Evolutionary conservation across 2,113 vertebrate genomes (phyloP).

Genomic region (Epinephelus moara): DNA sequence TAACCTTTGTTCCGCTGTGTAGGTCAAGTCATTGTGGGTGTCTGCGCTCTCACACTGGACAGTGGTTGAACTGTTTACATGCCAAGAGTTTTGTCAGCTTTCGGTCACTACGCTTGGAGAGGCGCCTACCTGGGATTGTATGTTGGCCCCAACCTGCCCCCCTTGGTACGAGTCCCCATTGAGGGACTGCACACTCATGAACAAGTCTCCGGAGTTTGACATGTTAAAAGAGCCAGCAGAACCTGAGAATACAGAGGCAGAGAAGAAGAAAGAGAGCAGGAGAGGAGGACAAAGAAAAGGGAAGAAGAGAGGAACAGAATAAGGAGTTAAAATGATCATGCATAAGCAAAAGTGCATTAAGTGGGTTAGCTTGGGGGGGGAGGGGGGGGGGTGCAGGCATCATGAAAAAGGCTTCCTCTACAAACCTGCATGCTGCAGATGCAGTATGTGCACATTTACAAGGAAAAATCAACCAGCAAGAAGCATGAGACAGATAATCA

Average conservation of each 20-base stretch:
- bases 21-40: slow-evolving; percentile 62
- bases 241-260: slow-evolving; percentile 92
- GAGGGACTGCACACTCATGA: slow-evolving; percentile 99
- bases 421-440: slow-evolving; percentile 42
- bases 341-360: slow-evolving; percentile 76
- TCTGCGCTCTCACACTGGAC: slow-evolving; percentile 39
- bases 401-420: slow-evolving; percentile 30
- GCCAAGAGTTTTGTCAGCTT: slow-evolving; percentile 31
- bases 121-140: slow-evolving; percentile 99
- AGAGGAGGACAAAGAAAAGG: slow-evolving; percentile 46
- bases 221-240: slow-evolving; percentile 99
- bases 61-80: slow-evolving; percentile 33
- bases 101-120: slow-evolving; percentile 50
- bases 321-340: slow-evolving; percentile 81
- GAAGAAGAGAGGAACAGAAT: slow-evolving; percentile 62
- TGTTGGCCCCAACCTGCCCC: slow-evolving; percentile 99
- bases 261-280: slow-evolving; percentile 58
- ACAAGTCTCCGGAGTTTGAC: slow-evolving; percentile 99
- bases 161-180: slow-evolving; percentile 99
- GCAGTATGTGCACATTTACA: slow-evolving; percentile 38
- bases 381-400: slow-evolving; percentile 6
- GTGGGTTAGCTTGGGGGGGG: slow-evolving; percentile 69
- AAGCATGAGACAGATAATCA: slow-evolving; percentile 64
- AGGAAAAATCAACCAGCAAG: slow-evolving; percentile 44
- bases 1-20: slow-evolving; percentile 68